A percentile compares a stretch with the other conserved stretches of the same genome.
Evolutionary conservation across 1,140 invertebrate genomes (phyloP).

Genomic region (Nixonia krombeini): DNA sequence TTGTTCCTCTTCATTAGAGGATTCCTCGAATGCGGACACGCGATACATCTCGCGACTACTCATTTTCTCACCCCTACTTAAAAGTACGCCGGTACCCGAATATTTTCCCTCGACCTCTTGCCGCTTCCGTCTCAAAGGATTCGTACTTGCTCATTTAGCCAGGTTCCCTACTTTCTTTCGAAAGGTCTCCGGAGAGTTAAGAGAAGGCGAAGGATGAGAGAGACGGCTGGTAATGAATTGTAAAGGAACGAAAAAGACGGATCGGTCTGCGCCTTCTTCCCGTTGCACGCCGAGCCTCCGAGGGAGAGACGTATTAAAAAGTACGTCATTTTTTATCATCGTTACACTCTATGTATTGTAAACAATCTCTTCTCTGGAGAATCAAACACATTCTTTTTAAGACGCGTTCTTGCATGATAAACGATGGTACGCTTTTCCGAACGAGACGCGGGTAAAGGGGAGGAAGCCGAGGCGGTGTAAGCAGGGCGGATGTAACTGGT

Average conservation of each 20-base stretch:
- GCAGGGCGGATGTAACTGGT: conserved; percentile 5
- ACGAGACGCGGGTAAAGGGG: conserved; percentile 12
- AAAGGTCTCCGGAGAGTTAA: conserved; percentile 29
- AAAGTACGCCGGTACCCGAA: conserved; percentile 15
- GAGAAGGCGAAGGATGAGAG: conserved; percentile 7
- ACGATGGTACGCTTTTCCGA: conserved; percentile 5
- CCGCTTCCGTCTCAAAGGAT: conserved; percentile 65
- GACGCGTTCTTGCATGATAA: conserved; percentile 38
- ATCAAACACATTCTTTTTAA: conserved; percentile 16
- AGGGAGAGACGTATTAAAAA: conserved; percentile 15
- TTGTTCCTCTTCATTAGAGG: conserved; percentile 63
- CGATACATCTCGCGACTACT: conserved; percentile 46
- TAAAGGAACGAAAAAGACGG: conserved; percentile 7
- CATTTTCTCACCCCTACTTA: conserved; percentile 46
- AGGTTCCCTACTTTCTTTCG: conserved; percentile 50
- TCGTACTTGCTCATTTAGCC: conserved; percentile 65
- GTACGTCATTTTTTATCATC: conserved; percentile 15
- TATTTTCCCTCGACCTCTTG: conserved; percentile 35
- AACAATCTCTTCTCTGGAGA: conserved; percentile 24
- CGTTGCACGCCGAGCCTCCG: not conserved
- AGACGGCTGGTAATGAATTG: conserved; percentile 4
- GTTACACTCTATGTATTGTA: conserved; percentile 2
- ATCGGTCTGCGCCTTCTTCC: conserved; percentile 20
- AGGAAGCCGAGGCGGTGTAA: not conserved
- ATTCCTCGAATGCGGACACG: conserved; percentile 39